These are phyloP conservation scores for Copsychus sechellarum DNA, from an alignment of 2,113 vertebrate species.

Conservation along the genomic window DNA sequence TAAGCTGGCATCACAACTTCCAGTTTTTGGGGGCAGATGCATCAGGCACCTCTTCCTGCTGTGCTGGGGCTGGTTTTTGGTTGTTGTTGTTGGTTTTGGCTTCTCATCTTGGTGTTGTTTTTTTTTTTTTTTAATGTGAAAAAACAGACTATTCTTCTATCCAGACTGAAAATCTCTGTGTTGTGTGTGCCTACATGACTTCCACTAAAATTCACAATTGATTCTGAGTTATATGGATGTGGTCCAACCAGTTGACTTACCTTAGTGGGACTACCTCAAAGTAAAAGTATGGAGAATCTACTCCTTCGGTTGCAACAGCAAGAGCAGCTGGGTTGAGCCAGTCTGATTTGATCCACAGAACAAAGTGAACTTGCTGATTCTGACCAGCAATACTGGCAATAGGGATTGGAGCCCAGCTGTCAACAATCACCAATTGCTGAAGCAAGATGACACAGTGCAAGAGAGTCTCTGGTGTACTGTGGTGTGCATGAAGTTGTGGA, in stretches of 20 bases:
- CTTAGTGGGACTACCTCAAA: background rate
- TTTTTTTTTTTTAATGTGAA: background rate
- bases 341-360: background rate
- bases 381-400: background rate
- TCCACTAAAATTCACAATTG: background rate
- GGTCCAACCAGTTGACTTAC: background rate
- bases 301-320: background rate
- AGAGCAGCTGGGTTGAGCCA: background rate
- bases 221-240: background rate
- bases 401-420: background rate
- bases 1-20: background rate
- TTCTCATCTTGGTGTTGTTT: background rate
- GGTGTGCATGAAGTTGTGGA: background rate
- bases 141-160: background rate
- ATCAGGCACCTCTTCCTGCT: background rate
- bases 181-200: background rate
- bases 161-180: background rate
- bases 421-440: background rate
- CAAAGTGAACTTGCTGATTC: background rate
- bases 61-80: rapidly evolving
- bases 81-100: background rate
- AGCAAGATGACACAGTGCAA: background rate
- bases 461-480: background rate
- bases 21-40: rapidly evolving
- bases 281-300: background rate